Percentiles rank a stretch among this genome's conserved stretches.
phyloP scores from a whole-genome alignment of 92 coral and sea anemone genomes.

The Porites rus region DNA sequence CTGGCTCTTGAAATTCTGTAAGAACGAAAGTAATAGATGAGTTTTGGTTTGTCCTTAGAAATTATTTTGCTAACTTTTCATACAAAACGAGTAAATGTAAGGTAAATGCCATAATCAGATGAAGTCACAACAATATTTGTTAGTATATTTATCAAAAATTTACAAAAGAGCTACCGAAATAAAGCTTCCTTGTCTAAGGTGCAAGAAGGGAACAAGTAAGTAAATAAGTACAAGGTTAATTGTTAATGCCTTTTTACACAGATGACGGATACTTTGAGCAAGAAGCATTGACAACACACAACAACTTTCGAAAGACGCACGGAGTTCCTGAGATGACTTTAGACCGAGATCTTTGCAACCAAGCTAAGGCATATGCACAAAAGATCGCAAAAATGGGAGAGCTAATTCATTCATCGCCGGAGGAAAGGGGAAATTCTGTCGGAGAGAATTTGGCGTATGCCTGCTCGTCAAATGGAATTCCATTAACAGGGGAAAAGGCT shows the following conservation, averaged over 20 bases:
- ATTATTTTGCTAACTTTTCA: too few species aligned
- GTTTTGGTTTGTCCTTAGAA: too few species aligned
- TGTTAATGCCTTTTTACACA: not conserved
- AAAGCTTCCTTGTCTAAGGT: too few species aligned
- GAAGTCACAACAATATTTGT: too few species aligned
- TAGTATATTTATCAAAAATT: too few species aligned
- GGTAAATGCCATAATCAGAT: too few species aligned
- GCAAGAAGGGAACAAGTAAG: not conserved
- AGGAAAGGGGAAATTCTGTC: slow-evolving; percentile 71
- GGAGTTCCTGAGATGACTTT: slow-evolving; percentile 70
- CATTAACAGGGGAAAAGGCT: slow-evolving; percentile 74
- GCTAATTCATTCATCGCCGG: slow-evolving; percentile 72
- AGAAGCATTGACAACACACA: slow-evolving; percentile 80
- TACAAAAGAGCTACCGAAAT: too few species aligned
- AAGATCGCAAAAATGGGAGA: slow-evolving; percentile 75
- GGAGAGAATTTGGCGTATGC: slow-evolving; percentile 91
- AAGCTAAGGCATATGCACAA: slow-evolving; percentile 85
- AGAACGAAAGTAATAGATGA: too few species aligned
- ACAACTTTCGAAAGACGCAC: slow-evolving; percentile 79
- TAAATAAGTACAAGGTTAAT: not conserved
- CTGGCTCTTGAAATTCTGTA: too few species aligned
- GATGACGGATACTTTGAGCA: slow-evolving; percentile 65
- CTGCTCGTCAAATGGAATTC: slow-evolving; percentile 69
- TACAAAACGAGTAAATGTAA: too few species aligned
- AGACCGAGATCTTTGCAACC: slow-evolving; percentile 63